Evolutionary conservation across 1,140 invertebrate species (phyloP), one percentile per base, ranked within the genome.

Genomic region (Calephelis nemesis): DNA sequence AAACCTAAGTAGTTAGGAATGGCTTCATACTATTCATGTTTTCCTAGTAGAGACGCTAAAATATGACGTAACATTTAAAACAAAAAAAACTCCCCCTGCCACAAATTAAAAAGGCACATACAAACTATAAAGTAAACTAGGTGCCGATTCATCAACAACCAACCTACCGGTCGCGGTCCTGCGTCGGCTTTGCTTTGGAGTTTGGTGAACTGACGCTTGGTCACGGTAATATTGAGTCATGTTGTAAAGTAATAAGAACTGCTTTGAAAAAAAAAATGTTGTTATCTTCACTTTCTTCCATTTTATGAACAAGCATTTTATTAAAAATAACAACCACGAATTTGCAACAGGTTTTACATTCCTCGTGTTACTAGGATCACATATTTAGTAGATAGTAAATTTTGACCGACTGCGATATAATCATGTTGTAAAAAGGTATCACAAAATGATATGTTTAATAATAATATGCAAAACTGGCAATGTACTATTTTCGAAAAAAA

Each of bases 11-110:
- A 74, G 74, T 71, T 15, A 52, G 7, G 8, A 40, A 13, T 67
- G 7, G 8, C 49, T 45, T 15, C 64, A 69, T 64, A 40, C 5
- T 10, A 5, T 62, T 79, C 71, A 85, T 88, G 81, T 10, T 65
- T 7, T 68, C 80, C 77, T 83, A 74, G 78, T 88, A 79, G 58
- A 70, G 73, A 74, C 69, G 66, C 74, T 80, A 71, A 85, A 85
- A 79, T 75, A 74, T 88, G 83, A 88, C 86, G 86, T 87, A 88
- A 88, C 83, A 80, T 82, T 74, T 75, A 72, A 72, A 69, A 54
- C 40, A 64, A 64, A 69, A 64, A 69, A 64, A 69, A 15, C 30
- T 54, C 50, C 48, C 49, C 6, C n/a, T 10, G 54, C 9, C 54
- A 58, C 54, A 19, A 9, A 12, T 19, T 19, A 19, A 0, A 19